Base-by-base conservation (phyloP, 92 coral and sea anemone genomes). In the Zoanthus sociatus region DNA sequence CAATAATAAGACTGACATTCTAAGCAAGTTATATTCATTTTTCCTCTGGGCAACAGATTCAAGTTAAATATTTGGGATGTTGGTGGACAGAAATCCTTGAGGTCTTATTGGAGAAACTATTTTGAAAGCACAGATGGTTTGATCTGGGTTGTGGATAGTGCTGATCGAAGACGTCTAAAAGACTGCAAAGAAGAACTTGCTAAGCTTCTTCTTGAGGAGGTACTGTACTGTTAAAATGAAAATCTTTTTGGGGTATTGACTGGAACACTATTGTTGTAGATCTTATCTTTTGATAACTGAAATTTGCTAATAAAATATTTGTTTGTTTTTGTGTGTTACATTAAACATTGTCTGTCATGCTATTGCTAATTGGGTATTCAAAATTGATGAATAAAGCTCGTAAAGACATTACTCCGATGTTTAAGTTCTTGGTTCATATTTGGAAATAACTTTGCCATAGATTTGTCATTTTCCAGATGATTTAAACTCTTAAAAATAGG, bases 121-220 rank as follows among this genome's bases (percentile, higher is more conserved):
- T 97, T 97, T 95, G 99, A 97, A 88, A 97, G 97, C 69, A 97
- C 99, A 77, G 99, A 97, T 93, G 99, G 99, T n/a, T 88, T 97
- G 78, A 93, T 97, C 21, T 97, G 99, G 99, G 99, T 97, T 7
- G 99, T 97, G 15, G 99, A 97, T 60, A 95, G 99, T 82, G 99
- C 98, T 81, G 99, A 97, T 73, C 88, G 88, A 83, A 81, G 98
- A 67, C 90, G 99, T 63, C 93, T 97, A 6, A 90, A 68, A 0
- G 98, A 92, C 78, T 97, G 99, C 71, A 88, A 88, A 67, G 83
- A 90, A 45, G 99, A 97, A 91, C 87, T 97, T 51, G 85, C 90
- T 51, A 95, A 96, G 32, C 94, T 97, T 18, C 89, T 97, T 42
- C 66, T 92, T 30, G 99, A 97, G 83, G 99, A 97, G 98, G 99